Evolutionary conservation across 2,113 vertebrate species (phyloP).

Genomic region (Peucedramus taeniatus): DNA sequence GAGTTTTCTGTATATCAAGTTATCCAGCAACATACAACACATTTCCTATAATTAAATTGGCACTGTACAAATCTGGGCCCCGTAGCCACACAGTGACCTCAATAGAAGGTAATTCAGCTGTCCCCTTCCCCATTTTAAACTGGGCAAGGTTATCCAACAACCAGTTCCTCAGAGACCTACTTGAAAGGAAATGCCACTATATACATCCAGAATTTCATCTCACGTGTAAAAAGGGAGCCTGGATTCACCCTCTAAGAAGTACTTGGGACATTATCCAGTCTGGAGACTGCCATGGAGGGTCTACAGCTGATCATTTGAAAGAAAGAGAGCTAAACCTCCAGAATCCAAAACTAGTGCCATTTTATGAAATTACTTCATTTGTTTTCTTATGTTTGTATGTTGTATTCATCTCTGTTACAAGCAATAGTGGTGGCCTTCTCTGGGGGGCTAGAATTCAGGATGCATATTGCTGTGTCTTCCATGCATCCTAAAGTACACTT

Average conservation of each 20-base stretch:
- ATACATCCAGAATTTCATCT: not conserved
- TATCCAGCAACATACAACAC: not conserved
- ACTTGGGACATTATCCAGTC: not conserved
- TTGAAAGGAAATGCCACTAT: not conserved
- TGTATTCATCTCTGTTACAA: not conserved
- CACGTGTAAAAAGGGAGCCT: not conserved
- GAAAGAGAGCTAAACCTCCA: not conserved
- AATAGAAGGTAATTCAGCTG: not conserved
- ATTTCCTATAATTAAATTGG: not conserved
- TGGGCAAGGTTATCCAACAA: not conserved
- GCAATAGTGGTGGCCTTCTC: not conserved
- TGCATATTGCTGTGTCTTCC: not conserved
- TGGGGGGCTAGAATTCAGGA: not conserved
- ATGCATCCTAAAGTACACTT: not conserved
- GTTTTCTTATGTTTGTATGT: not conserved
- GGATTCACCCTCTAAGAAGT: not conserved
- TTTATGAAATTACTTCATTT: not conserved
- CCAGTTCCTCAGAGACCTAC: not conserved
- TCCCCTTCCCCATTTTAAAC: not conserved
- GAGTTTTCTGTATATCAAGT: not conserved
- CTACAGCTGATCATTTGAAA: not conserved
- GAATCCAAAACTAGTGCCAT: not conserved
- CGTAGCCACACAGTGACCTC: not conserved
- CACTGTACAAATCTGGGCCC: not conserved
- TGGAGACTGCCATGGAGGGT: not conserved